Base-by-base conservation (phyloP, 1,140 invertebrate genomes). In the Pollicipes pollicipes region DNA sequence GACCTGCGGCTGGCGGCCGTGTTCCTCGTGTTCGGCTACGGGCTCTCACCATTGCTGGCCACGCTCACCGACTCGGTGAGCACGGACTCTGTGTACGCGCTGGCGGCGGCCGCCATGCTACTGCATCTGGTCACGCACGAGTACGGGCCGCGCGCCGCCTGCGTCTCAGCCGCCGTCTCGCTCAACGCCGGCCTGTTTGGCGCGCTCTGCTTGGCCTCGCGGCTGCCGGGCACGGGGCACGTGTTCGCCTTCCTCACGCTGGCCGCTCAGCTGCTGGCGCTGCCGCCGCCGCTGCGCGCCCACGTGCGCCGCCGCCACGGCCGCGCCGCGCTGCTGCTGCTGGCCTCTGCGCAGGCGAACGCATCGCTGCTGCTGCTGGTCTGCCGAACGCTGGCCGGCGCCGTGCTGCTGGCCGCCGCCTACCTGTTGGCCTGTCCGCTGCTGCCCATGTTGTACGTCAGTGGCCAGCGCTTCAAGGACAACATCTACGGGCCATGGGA, bases 401-500 rank as follows among this genome's bases (percentile, higher is more conserved):
- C 80, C 16, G 74, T 81, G 13, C 68, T 83, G 10, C 79, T 80
- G 45, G 28, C 75, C 4, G 79, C 89, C 0, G 68, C 79, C 35
- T 77, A 82, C 72, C 1, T 83, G 10, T 79, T 83, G 72, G 78
- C 84, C 27, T 79, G 81, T 28, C 77, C 84, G 69, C 45, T 82
- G 67, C 95, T 90, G 79, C 93, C 94, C 8, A 76, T 85, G 13
- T 87, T 87, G 80, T 91, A 94, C 80, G 85, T 93, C 0, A 81
- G 78, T 70, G 88, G 89, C 80, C 91, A 96, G 76, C 86, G 83
- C 67, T 87, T 88, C 76, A 97, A 97, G 82, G 88, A 93, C 80
- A 96, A 94, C 79, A 95, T 95, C 75, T 89, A 95, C 81, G 94
- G 94, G 0, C 93, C 93, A 8, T 97, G 94, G 93, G 94, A 96